Conservation (phyloP, 2,113 vertebrate genomes). For the Neopipo cinnamomea region DNA sequence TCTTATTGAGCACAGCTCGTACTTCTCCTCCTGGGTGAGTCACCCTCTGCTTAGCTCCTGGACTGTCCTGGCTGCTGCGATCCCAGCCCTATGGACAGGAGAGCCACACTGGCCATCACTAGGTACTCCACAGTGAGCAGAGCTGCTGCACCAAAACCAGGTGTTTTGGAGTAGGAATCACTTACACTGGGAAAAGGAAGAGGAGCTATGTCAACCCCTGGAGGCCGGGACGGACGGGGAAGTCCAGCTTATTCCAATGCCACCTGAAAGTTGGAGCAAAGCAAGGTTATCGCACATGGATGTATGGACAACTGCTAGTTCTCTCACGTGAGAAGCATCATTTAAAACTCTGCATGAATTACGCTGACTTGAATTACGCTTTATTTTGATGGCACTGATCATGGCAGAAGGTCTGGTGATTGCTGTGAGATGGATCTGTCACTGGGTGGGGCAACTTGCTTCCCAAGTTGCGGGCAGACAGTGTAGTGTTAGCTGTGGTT, state of each 20-base stretch:
- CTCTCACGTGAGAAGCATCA: background rate
- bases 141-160: background rate
- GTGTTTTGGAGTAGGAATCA: background rate
- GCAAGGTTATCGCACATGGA: fast-evolving
- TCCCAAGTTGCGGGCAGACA: background rate
- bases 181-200: background rate
- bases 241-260: fast-evolving
- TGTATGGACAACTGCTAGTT: background rate
- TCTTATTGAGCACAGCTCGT: background rate
- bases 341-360: background rate
- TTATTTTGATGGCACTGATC: background rate
- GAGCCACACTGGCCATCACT: background rate
- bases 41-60: background rate
- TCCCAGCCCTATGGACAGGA: background rate
- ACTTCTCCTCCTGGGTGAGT: background rate
- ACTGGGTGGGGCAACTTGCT: background rate
- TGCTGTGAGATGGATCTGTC: background rate
- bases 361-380: background rate
- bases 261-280: background rate
- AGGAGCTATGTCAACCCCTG: background rate
- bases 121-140: background rate
- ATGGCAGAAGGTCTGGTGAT: background rate
- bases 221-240: background rate
- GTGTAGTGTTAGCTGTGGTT: background rate
- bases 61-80: background rate